Evolutionary conservation across 2,797 vertebrate genomes (phyloP), one percentile per base, ranked within the genome.

Genomic region (Mallotus villosus): DNA sequence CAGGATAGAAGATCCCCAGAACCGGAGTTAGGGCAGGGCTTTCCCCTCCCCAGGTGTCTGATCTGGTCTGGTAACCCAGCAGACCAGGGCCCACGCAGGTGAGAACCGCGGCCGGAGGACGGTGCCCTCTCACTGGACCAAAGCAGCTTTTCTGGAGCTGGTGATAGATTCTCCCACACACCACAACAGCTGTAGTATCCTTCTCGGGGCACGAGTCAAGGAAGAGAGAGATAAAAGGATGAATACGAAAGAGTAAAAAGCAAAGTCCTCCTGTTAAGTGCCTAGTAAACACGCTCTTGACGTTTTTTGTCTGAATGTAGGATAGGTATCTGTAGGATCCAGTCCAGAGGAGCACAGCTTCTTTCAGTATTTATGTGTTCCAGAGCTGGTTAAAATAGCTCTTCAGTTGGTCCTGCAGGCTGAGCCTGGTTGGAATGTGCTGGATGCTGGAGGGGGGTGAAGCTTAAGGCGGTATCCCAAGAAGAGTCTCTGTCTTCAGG

Each of bases 401-500:
- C 70, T 63, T 29, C 5, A 65, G 53, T 58, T 7, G 55, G 41
- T 82, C 82, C 79, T 34, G 74, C 0, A 73, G 25, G 67, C 53
- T 62, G 71, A 71, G 11, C 12, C 49, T 51, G 49, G 49, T 14
- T 14, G 49, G 49, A 51, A 51, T 14, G 49, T 51, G 49, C 49
- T 17, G 49, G 49, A 51, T 51, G 49, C 17, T 51, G 49, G 49
- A 51, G 67, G 67, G 78, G 71, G 60, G 81, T 67, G 63, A 74
- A 66, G 17, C 77, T 77, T 32, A 76, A 78, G 81, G 70, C 64
- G 21, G 69, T 61, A 82, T 1, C 63, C 84, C 79, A 77, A 71
- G 16, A 17, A 72, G 65, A 80, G 70, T 19, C 78, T 81, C 74
- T 63, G 76, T 72, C 25, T 27, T 73, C 69, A 75, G 80, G 74